A percentile compares a stretch with the other conserved stretches of the same genome.
phyloP scores from a whole-genome alignment of 2,797 vertebrate species.

The Acanthurus leucopareius region DNA sequence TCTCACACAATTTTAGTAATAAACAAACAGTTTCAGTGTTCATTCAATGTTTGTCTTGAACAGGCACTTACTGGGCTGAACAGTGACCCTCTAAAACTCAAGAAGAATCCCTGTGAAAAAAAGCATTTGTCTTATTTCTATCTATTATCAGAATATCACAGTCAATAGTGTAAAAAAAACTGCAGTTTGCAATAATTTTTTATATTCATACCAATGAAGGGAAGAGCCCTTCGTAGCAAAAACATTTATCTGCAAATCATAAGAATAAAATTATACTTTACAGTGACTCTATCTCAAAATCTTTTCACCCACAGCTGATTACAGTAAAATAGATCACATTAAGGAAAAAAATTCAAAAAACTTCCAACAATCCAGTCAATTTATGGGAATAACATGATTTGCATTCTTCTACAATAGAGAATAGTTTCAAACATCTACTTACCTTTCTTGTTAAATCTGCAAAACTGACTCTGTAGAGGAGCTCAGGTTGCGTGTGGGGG shows the following conservation, averaged over 20 bases:
- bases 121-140: neutral
- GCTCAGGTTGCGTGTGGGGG: neutral
- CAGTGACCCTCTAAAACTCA: neutral
- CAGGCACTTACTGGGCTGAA: neutral
- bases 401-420: neutral
- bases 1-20: neutral
- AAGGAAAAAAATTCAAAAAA: neutral
- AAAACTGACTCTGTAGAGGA: neutral
- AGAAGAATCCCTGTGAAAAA: constrained; percentile 34
- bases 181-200: no score
- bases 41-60: neutral
- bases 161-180: neutral
- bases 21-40: neutral
- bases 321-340: no score
- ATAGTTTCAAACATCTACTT: neutral
- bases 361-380: neutral
- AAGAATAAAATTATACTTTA: neutral
- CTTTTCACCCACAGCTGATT: no score
- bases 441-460: constrained; percentile 12
- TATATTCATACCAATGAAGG: constrained; percentile 27
- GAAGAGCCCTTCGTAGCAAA: neutral
- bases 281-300: no score
- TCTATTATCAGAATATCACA: neutral
- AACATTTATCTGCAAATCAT: constrained; percentile 27
- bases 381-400: neutral